Conservation (phyloP, 2,797 vertebrate species). For the Ptychadena robeensis region DNA sequence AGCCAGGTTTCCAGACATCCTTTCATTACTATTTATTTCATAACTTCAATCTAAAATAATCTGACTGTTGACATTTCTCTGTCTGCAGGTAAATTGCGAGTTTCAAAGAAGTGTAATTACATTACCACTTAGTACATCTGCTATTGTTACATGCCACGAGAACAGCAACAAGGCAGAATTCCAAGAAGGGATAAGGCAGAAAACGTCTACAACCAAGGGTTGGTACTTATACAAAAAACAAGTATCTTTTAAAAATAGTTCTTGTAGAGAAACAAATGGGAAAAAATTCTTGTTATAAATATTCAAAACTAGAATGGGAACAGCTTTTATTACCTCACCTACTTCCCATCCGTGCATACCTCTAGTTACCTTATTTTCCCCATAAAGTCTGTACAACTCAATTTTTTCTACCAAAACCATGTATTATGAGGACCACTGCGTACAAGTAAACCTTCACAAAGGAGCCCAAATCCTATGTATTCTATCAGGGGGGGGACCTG, state of each 20-base stretch:
- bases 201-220: not conserved
- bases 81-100: slow-evolving; percentile 16
- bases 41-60: slow-evolving; percentile 35
- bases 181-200: not conserved
- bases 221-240: not conserved
- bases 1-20: slow-evolving; percentile 40
- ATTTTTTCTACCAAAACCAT: too few species aligned
- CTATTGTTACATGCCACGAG: not conserved
- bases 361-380: too few species aligned
- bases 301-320: too few species aligned
- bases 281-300: not conserved
- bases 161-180: not conserved
- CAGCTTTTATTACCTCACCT: too few species aligned
- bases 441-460: too few species aligned
- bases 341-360: too few species aligned
- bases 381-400: too few species aligned
- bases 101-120: not conserved
- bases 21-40: slow-evolving; percentile 39
- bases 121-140: slow-evolving; percentile 6
- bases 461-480: too few species aligned
- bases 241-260: not conserved
- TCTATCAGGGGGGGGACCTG: too few species aligned
- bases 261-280: not conserved
- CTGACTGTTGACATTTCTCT: slow-evolving; percentile 41
- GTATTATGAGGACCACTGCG: too few species aligned